Percentiles rank a stretch among this genome's conserved stretches.
Conservation (phyloP, 2,797 vertebrate genomes). For the Enteromius mattozi region DNA sequence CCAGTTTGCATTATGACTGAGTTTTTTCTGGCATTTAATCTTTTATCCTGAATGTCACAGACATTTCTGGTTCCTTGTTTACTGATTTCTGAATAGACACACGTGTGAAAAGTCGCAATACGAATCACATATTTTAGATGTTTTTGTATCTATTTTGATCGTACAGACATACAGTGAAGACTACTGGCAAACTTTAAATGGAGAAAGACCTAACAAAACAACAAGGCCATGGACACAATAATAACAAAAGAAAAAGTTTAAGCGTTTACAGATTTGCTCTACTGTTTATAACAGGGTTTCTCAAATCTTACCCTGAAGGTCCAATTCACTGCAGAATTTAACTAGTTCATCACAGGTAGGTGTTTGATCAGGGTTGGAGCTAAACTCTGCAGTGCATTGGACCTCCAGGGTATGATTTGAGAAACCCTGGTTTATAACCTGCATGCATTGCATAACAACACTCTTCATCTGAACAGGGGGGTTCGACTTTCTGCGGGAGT, state of each 20-base stretch:
- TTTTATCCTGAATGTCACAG: background rate
- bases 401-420: too few species aligned
- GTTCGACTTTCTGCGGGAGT: slow-evolving; percentile 94
- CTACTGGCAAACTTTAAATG: background rate
- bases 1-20: slow-evolving; percentile 7
- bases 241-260: background rate
- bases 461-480: slow-evolving; percentile 78
- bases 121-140: background rate
- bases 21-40: background rate
- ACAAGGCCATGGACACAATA: background rate
- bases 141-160: background rate
- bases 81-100: background rate
- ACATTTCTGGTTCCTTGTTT: background rate
- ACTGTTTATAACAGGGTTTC: background rate
- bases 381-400: too few species aligned
- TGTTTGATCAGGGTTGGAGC: too few species aligned
- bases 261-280: background rate
- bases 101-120: background rate
- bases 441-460: background rate
- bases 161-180: background rate
- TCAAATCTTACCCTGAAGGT: too few species aligned
- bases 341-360: too few species aligned
- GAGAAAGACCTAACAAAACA: background rate
- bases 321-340: too few species aligned
- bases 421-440: background rate